Evolutionary conservation across 2,113 vertebrate species (phyloP), one percentile per base, ranked within the genome.

Genomic region (Ictidomys tridecemlineatus): DNA sequence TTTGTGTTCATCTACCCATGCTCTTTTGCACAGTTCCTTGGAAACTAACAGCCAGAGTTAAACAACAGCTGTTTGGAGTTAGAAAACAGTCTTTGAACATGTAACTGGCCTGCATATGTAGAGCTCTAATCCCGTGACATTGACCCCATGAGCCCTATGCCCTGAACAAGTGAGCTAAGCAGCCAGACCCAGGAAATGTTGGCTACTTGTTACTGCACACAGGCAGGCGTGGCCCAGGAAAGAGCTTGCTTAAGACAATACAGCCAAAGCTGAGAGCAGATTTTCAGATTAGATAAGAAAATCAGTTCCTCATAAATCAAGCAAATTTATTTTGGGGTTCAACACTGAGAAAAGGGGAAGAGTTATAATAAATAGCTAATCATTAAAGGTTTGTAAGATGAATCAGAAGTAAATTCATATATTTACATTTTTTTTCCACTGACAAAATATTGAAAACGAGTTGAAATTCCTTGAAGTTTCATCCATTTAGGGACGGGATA

Each of bases 31-130:
- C 12, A 61, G 63, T 89, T 94, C 83, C 84, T 78, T 82, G 79
- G 89, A 95, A 91, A 95, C 51, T 72, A 72, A 90, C 30, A 96
- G 30, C 86, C 45, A 72, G 85, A 9, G 30, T 74, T 83, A 78
- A 65, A 67, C 65, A 45, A 82, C 69, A 97, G 89, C 53, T 94
- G 78, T 95, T 91, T 93, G 56, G 74, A 91, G 79, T 78, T 78
- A 85, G n/a, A 24, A 84, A 83, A 77, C 20, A 65, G 73, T 58
- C 58, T 94, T 70, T 87, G 63, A 37, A 80, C 17, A 48, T 14
- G 32, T 79, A 79, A 69, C 22, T 93, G 84, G 76, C 51, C 85
- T 86, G 24, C 34, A 5, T 79, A 58, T 34, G 22, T 1, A 42
- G 58, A 96, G 56, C 61, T 65, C 13, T 16, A 48, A 74, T 28